Evolutionary conservation across 2,797 vertebrate genomes (phyloP).

Genomic region (Leuciscus waleckii): DNA sequence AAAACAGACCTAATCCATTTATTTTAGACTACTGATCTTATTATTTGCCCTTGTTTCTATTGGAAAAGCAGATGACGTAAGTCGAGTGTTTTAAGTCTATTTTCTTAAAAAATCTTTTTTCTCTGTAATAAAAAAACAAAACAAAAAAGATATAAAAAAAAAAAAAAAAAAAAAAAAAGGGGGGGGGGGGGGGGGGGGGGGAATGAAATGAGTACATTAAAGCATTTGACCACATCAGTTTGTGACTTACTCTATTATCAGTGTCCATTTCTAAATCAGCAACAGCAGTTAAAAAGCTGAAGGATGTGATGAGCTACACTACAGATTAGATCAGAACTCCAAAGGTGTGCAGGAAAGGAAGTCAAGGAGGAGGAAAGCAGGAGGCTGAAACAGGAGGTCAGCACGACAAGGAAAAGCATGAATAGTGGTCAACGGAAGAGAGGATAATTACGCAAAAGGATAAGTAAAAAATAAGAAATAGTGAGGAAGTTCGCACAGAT

Average conservation of each 20-base stretch:
- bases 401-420: conserved; percentile 50
- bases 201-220: not conserved
- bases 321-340: not conserved
- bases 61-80: conserved; percentile 5
- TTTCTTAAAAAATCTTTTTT: too few species aligned
- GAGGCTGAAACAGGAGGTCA: conserved; percentile 44
- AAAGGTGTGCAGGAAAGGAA: conserved; percentile 15
- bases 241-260: not conserved
- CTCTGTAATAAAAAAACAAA: not conserved
- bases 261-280: not conserved
- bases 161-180: too few species aligned
- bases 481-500: conserved; percentile 45
- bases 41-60: not conserved
- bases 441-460: not conserved
- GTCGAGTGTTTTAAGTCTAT: not conserved
- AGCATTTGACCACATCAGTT: not conserved
- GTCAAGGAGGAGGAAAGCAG: not conserved
- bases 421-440: conserved; percentile 6
- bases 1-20: not conserved
- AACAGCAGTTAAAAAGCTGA: not conserved
- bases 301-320: conserved; percentile 24
- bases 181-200: not conserved
- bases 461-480: conserved; percentile 23
- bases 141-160: too few species aligned
- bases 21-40: not conserved